A percentile compares a stretch with the other conserved stretches of the same genome.
phyloP scores from a whole-genome alignment of 1,140 invertebrate genomes.

The Chionoecetes opilio region DNA sequence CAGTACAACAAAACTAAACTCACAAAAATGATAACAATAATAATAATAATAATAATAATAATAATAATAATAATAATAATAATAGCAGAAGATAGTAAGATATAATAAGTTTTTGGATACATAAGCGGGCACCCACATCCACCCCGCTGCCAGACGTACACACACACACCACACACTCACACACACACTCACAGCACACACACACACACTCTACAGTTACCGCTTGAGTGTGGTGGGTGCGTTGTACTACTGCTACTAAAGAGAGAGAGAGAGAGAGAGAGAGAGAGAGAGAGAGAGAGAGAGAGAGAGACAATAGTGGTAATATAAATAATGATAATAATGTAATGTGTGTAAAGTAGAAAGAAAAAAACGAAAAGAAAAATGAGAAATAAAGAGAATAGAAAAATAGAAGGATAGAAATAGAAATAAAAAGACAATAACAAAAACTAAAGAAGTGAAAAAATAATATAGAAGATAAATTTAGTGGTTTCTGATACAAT shows the following conservation, averaged over 20 bases:
- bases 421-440: not conserved
- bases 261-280: not conserved
- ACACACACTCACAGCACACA: slow-evolving; percentile 55
- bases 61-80: too few species aligned
- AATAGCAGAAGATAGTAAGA: not conserved
- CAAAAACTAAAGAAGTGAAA: not conserved
- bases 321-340: not conserved
- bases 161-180: slow-evolving; percentile 56
- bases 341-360: not conserved
- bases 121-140: not conserved
- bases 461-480: not conserved
- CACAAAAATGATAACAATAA: not conserved
- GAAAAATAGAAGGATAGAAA: not conserved
- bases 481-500: not conserved
- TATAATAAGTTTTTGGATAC: too few species aligned
- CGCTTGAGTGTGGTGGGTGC: not conserved
- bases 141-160: not conserved
- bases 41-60: not conserved
- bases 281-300: not conserved
- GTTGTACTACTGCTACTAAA: not conserved
- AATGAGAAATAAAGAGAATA: not conserved
- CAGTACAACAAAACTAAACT: not conserved
- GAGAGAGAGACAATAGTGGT: not conserved
- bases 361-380: not conserved
- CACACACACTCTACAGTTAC: slow-evolving; percentile 4